Evolutionary conservation across 2,797 vertebrate genomes (phyloP).

Genomic region (Tragopan temminckii): DNA sequence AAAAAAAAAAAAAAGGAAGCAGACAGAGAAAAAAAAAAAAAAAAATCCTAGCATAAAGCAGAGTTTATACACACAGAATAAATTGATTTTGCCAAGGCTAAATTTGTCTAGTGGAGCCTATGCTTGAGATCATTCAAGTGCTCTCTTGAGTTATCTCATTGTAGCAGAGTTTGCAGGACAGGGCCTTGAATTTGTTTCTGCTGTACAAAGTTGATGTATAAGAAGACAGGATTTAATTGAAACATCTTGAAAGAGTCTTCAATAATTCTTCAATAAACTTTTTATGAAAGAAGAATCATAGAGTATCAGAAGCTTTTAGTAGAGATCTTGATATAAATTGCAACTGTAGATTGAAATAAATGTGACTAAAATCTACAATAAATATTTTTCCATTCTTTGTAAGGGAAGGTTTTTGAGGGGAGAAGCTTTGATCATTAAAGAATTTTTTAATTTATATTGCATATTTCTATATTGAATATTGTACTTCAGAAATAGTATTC

Average conservation of each 20-base stretch:
- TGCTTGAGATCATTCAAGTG: conserved; percentile 57
- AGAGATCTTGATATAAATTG: not conserved
- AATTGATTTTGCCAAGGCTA: conserved; percentile 66
- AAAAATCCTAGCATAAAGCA: not conserved
- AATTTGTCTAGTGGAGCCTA: conserved; percentile 44
- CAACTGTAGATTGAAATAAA: not conserved
- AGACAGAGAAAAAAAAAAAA: not conserved
- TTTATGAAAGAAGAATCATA: conserved; percentile 6
- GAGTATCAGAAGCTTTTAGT: not conserved
- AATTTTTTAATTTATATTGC: not conserved
- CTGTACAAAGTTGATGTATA: conserved; percentile 16
- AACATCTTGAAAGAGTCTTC: conserved; percentile 18
- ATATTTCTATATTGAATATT: not conserved
- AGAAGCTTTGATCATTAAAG: not conserved
- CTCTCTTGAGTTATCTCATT: conserved; percentile 62
- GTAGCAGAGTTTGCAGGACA: conserved; percentile 55
- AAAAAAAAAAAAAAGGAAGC: not conserved
- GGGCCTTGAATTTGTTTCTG: conserved; percentile 62
- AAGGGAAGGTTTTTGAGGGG: not conserved
- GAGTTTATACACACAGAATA: conserved; percentile 55
- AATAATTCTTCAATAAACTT: conserved; percentile 25
- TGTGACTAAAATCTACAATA: not conserved
- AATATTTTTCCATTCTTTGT: not conserved
- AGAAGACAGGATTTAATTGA: conserved; percentile 58
- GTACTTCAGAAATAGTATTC: conserved; percentile 16